phyloP scores from a whole-genome alignment of 1,140 invertebrate genomes.

The Atopsyche davidsoni region DNA sequence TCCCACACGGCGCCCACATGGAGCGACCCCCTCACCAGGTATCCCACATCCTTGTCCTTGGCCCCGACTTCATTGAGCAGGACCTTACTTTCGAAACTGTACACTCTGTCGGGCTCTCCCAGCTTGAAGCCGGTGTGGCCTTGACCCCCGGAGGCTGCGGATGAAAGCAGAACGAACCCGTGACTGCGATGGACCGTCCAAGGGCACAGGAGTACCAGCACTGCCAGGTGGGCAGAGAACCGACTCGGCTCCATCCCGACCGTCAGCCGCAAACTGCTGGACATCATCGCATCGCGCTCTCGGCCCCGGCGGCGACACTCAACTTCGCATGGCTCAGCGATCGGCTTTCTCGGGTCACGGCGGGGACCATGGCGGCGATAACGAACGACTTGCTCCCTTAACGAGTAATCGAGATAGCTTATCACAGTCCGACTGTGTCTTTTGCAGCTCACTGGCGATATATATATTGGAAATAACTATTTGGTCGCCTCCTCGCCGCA shows the following conservation, averaged over 20 bases:
- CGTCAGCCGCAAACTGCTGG: slow-evolving; percentile 11
- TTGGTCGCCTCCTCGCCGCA: too few relatives aligned
- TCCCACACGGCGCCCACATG: slow-evolving; percentile 26
- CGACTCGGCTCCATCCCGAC: slow-evolving; percentile 6
- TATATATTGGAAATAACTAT: too few relatives aligned
- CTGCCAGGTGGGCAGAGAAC: background rate
- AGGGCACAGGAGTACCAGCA: slow-evolving; percentile 5
- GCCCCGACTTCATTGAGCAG: slow-evolving; percentile 21
- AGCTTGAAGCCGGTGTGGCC: slow-evolving; percentile 20
- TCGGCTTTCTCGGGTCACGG: too few relatives aligned
- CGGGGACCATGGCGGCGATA: too few relatives aligned
- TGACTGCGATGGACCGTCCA: slow-evolving; percentile 14
- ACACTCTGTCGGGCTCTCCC: slow-evolving; percentile 15
- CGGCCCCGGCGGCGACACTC: too few relatives aligned
- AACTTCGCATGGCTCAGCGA: too few relatives aligned
- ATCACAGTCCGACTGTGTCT: too few relatives aligned
- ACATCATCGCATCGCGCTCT: too few relatives aligned
- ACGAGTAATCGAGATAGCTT: too few relatives aligned
- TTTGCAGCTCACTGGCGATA: too few relatives aligned
- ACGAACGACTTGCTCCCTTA: too few relatives aligned
- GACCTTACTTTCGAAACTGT: slow-evolving; percentile 22
- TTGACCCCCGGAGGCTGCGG: slow-evolving; percentile 21
- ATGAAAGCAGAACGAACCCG: slow-evolving; percentile 27
- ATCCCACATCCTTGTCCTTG: slow-evolving; percentile 19
- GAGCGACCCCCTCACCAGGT: slow-evolving; percentile 21